A percentile compares a stretch with the other conserved stretches of the same genome.
Conservation (phyloP, 2,888 invertebrate species). For the Eupeodes latifasciatus region DNA sequence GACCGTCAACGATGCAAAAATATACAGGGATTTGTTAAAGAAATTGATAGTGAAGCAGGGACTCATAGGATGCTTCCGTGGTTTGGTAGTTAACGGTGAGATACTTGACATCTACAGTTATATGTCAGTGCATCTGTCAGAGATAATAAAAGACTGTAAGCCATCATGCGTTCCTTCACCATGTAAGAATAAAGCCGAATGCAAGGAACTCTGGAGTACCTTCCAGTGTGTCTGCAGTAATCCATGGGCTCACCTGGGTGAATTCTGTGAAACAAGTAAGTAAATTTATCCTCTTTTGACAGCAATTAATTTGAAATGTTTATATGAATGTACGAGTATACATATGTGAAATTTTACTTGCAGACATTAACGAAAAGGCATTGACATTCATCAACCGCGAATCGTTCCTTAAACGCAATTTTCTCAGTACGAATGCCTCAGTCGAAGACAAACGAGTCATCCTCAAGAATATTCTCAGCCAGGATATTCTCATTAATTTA, state of each 20-base stretch:
- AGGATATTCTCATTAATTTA: slow-evolving; percentile 94
- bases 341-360: slow-evolving; percentile 33
- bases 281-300: slow-evolving; percentile 78
- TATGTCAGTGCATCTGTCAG: slow-evolving; percentile 95
- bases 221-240: slow-evolving; percentile 97
- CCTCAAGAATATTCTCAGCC: slow-evolving; percentile 90
- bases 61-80: slow-evolving; percentile 96
- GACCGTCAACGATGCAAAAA: neutral
- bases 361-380: slow-evolving; percentile 95
- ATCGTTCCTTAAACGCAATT: slow-evolving; percentile 92
- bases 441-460: slow-evolving; percentile 86
- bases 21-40: slow-evolving; percentile 90
- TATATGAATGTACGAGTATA: slow-evolving; percentile 16
- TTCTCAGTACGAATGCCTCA: slow-evolving; percentile 87
- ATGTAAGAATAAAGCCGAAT: slow-evolving; percentile 95
- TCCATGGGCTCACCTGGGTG: slow-evolving; percentile 95
- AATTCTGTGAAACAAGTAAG: slow-evolving; percentile 95
- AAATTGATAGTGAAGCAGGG: slow-evolving; percentile 94
- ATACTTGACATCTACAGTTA: slow-evolving; percentile 96
- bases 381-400: slow-evolving; percentile 93
- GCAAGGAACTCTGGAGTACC: slow-evolving; percentile 96
- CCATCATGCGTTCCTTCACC: slow-evolving; percentile 97
- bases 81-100: slow-evolving; percentile 95
- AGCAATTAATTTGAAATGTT: slow-evolving; percentile 71
- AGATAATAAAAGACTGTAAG: slow-evolving; percentile 96